Conservation (phyloP, 2,797 vertebrate genomes). For the Karalla daura region DNA sequence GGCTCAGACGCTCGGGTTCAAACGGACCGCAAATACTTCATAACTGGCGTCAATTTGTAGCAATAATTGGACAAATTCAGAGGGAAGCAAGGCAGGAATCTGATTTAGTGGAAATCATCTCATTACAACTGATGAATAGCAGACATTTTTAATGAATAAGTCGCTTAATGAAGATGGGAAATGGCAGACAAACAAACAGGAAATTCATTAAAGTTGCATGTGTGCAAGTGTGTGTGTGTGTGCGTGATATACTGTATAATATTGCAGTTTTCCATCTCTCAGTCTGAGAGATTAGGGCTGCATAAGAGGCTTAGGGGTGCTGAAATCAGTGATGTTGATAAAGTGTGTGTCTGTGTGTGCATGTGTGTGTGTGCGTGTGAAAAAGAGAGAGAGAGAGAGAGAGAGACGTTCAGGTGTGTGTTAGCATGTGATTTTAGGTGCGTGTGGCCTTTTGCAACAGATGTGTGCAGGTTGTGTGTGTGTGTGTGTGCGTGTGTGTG, state of each 20-base stretch:
- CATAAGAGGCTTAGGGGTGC: constrained; percentile 84
- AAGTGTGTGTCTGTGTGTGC: constrained; percentile 44
- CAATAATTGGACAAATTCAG: constrained; percentile 45
- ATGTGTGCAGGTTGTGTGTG: constrained; percentile 44
- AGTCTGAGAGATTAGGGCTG: constrained; percentile 78
- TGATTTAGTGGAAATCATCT: constrained; percentile 54
- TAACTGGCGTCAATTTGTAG: constrained; percentile 18
- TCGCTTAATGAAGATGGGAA: constrained; percentile 63
- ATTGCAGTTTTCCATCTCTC: constrained; percentile 76
- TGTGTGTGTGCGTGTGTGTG: constrained; percentile 29
- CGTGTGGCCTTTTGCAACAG: constrained; percentile 46
- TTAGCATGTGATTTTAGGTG: constrained; percentile 38
- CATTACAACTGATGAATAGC: constrained; percentile 41
- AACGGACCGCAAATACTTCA: constrained; percentile 29
- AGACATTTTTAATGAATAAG: constrained; percentile 46
- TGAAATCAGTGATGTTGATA: constrained; percentile 80
- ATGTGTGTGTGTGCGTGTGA: constrained; percentile 13
- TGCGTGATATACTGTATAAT: constrained; percentile 64
- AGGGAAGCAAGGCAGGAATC: constrained; percentile 35
- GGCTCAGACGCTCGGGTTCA: not conserved
- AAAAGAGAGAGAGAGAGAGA: no score
- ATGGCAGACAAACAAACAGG: constrained; percentile 61
- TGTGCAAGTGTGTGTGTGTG: constrained; percentile 11
- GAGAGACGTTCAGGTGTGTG: constrained; percentile 61
- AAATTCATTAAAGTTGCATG: constrained; percentile 47